Evolutionary conservation across 2,888 invertebrate species (phyloP).

Genomic region (Sarcophaga variegata): DNA sequence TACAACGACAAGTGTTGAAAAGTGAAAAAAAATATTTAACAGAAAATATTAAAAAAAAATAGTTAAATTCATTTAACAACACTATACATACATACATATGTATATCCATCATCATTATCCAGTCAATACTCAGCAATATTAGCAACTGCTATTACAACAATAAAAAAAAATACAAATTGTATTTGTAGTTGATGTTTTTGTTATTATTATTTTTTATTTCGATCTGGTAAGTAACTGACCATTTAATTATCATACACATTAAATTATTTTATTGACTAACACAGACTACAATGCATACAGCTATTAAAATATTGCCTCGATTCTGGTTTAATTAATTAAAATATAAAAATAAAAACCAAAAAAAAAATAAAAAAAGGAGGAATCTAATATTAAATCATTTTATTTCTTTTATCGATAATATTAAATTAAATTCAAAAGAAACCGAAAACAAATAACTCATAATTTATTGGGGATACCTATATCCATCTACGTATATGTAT

Average conservation of each 20-base stretch:
- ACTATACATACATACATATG: background rate
- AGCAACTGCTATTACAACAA: background rate
- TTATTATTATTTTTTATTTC: background rate
- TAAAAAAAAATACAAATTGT: background rate
- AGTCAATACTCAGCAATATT: background rate
- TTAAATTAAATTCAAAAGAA: background rate
- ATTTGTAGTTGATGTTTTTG: background rate
- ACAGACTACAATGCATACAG: background rate
- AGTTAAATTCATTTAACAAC: conserved; percentile 14
- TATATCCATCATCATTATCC: background rate
- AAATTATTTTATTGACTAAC: background rate
- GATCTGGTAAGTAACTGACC: conserved; percentile 36
- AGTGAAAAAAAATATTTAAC: background rate
- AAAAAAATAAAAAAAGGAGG: background rate
- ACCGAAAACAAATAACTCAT: background rate
- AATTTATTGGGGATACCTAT: no score
- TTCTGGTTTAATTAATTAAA: background rate
- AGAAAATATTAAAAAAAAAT: conserved; percentile 11
- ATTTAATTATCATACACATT: conserved; percentile 27
- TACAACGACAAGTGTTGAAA: conserved; percentile 26
- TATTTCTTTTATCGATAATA: background rate
- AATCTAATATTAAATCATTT: background rate
- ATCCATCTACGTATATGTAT: background rate
- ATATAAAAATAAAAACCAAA: background rate
- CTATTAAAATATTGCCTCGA: background rate